Base-by-base conservation (phyloP, 2,888 invertebrate species). In the Timema cristinae region DNA sequence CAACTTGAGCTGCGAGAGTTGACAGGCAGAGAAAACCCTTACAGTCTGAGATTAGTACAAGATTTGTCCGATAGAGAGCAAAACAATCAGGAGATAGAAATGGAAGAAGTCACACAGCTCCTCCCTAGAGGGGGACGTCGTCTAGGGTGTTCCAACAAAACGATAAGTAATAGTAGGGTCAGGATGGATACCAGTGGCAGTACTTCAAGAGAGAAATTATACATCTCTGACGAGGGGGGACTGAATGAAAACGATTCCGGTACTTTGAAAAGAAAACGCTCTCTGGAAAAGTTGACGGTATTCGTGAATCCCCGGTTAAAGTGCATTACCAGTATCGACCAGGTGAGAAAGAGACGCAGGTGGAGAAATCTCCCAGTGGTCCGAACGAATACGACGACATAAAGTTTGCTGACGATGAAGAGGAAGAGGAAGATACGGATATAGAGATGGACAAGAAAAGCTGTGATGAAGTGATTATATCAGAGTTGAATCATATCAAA, bases 391-490 rank as follows among this genome's bases (percentile, higher is more conserved):
- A 77, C 75, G 86, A 86, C 67, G 86, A 90, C 76, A 87, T 91
- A 67, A 89, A 86, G 78, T 92, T 89, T 79, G 92, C 89, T 8
- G 91, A 92, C 78, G 91, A 91, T 52, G 88, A 87, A 76, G 88
- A 88, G 1, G 88, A 88, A 4, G 82, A 68, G 13, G 73, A 73
- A 15, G 71, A 67, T 32, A 47, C 63, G 9, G 63, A 13, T 8
- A 4, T 32, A 32, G 32, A 32, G 32, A 32, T 8, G 32, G 63
- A 63, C 15, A 63, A 13, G n/a, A 63, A 63, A 15, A 63, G 63
- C 63, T 8, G 13, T 8, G 59, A 59, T 15, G 59, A 59, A 0
- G 63, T 47, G 47, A 63, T 47, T 63, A 48, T 63, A 7, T 9
- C 47, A 48, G 63, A 63, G 48, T 47, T 48, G 63, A 63, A 63